Percentiles rank a stretch among this genome's conserved stretches.
phyloP scores from a whole-genome alignment of 1,140 invertebrate species.

The Batillaria attramentaria region DNA sequence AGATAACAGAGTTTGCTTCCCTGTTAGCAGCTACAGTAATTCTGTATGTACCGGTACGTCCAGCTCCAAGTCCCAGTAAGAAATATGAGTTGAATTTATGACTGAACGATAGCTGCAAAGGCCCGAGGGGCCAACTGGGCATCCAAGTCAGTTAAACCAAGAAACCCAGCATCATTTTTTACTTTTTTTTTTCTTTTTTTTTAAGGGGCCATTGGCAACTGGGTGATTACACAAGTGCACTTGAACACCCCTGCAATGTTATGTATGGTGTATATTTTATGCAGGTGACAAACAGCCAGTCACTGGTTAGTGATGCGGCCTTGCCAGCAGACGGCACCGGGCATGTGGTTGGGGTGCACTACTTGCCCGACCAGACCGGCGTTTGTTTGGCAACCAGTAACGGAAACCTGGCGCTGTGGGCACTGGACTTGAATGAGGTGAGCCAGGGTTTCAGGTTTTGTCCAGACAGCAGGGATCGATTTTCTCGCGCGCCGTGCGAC shows the following conservation, averaged over 20 bases:
- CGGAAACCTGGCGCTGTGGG: conserved; percentile 63
- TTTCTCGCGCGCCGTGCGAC: not conserved
- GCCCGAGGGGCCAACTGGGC: too few relatives aligned
- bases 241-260: too few relatives aligned
- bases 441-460: not conserved
- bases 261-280: not conserved
- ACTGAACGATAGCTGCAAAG: not conserved
- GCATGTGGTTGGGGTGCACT: conserved; percentile 55
- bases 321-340: conserved; percentile 46
- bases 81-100: not conserved
- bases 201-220: not conserved
- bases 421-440: conserved; percentile 47
- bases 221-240: not conserved
- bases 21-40: not conserved
- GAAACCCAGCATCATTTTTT: not conserved
- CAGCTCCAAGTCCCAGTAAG: too few relatives aligned
- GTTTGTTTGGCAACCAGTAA: conserved; percentile 56
- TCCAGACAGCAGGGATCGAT: not conserved
- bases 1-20: not conserved
- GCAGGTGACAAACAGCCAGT: conserved; percentile 8
- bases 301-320: conserved; percentile 37
- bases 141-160: not conserved
- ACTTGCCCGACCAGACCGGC: conserved; percentile 60
- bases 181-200: not conserved
- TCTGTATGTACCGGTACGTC: too few relatives aligned